Evolutionary conservation across 2,113 vertebrate genomes (phyloP), one percentile per base, ranked within the genome.

Genomic region (Larimichthys crocea): DNA sequence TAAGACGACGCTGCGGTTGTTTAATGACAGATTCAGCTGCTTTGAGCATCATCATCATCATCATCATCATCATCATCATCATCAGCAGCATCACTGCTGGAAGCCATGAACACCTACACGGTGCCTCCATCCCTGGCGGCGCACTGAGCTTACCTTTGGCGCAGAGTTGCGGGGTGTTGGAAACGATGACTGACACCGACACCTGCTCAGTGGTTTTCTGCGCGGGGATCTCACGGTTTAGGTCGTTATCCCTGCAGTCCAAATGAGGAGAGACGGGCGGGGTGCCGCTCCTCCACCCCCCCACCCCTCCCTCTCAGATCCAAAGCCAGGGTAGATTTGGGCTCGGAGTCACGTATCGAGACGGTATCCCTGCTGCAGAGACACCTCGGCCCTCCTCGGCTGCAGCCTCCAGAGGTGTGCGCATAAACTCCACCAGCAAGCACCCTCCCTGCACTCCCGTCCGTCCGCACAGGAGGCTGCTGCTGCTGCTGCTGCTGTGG

Each of bases 61-160:
- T 2, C 42, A 73, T 1, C 42, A 12, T 0, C 9, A 10, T 68
- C 66, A 59, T 49, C 48, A 62, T 46, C 69, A 65, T 42, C 24
- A 66, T 20, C 49, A 79, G 52, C 3, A 31, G 57, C 29, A 62
- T 65, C 50, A 69, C 61, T 8, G 55, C 56, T 67, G 72, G 55
- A 49, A 83, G 65, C 56, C 70, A 71, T 71, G 20, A 76, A 68
- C 88, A 64, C 81, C 75, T 75, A n/a, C 53, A 50, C 59, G 44
- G 40, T 64, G 8, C 20, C 61, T n/a, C 31, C 52, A 15, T 53
- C 14, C 68, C 68, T 50, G 53, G 16, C 52, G 44, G 40, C 44
- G 64, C 74, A 35, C 80, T 4, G 59, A 60, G 76, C 90, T 90
- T 93, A 94, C 93, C 92, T 93, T 94, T 93, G 90, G 87, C 92